Evolutionary conservation across 1,140 invertebrate genomes (phyloP).

Genomic region (Frieseomelitta varia): DNA sequence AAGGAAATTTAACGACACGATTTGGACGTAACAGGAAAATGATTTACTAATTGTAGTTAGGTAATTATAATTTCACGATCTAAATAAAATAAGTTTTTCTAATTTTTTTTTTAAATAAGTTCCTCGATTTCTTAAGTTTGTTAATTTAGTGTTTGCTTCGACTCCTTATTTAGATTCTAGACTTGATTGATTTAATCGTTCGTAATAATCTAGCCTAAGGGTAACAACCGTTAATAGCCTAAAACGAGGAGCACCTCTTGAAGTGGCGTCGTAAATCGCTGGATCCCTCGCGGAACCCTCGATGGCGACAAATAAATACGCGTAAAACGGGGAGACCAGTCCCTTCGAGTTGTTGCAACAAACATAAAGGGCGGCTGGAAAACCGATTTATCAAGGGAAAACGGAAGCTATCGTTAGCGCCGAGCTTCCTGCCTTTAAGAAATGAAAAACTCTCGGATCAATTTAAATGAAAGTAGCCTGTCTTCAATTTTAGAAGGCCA

Average conservation of each 20-base stretch:
- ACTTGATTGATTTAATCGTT: not conserved
- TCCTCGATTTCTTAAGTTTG: too few species aligned
- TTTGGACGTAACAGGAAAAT: too few species aligned
- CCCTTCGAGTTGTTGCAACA: constrained; percentile 12
- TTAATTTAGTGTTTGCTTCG: too few species aligned
- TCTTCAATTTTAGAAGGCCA: too few species aligned
- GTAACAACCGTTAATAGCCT: not conserved
- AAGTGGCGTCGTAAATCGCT: constrained; percentile 43
- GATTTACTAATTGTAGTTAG: too few species aligned
- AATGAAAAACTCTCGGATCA: not conserved
- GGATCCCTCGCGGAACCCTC: constrained; percentile 59
- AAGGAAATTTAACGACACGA: too few species aligned
- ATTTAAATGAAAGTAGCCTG: not conserved
- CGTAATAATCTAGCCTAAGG: not conserved
- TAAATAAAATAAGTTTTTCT: too few species aligned
- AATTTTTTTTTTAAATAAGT: too few species aligned
- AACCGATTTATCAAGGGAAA: constrained; percentile 43
- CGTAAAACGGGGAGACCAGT: constrained; percentile 49
- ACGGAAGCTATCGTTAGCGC: constrained; percentile 25
- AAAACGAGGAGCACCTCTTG: constrained; percentile 1
- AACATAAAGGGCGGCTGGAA: constrained; percentile 15
- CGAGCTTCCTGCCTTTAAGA: not conserved
- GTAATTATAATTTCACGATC: too few species aligned
- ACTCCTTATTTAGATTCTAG: too few species aligned
- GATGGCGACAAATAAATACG: constrained; percentile 71